Evolutionary conservation across 2,888 invertebrate species (phyloP), one percentile per base, ranked within the genome.

Genomic region (Drosophila paracracens): DNA sequence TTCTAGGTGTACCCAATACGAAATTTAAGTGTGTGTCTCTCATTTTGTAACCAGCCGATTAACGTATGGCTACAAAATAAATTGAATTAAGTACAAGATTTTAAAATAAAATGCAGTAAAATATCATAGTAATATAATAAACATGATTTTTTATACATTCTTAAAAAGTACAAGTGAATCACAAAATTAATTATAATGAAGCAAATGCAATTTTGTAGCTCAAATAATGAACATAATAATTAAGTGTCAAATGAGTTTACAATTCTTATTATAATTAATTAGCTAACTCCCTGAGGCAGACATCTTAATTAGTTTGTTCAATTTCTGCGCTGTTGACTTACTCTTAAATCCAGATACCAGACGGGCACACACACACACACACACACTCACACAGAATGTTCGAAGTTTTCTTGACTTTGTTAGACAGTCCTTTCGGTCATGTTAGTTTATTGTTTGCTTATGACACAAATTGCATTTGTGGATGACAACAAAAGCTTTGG

Each of bases 381-480:
- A 21, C 35, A 11, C 35, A 43, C 58, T n/a, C 38, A 18, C 25
- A 16, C 25, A 70, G 62, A 73, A 63, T 58, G 25, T n/a, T 48
- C n/a, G 31, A 68, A 70, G 40, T 75, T 84, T 77, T 74, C 77
- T 86, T 81, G 83, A 81, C 76, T 83, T 81, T 81, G 68, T 57
- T 53, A 60, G 31, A 29, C 63, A 66, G 71, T 83, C 69, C 70
- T 79, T 66, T 76, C 52, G 65, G 69, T 35, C 68, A 72, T 67
- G 70, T 70, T 60, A 72, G 71, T 73, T 79, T 79, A 54, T 69
- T 67, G 78, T 79, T 85, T 83, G 76, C 70, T 76, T 85, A 70
- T 76, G 88, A 77, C 82, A 81, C 75, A 85, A 85, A 82, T 87
- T 87, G 85, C 82, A 87, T 84, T 85, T 85, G 82, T 70, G 82